These are phyloP conservation scores for Nemapogon koenigi DNA, from an alignment of 2,888 invertebrate genomes.

Conservation along the genomic window DNA sequence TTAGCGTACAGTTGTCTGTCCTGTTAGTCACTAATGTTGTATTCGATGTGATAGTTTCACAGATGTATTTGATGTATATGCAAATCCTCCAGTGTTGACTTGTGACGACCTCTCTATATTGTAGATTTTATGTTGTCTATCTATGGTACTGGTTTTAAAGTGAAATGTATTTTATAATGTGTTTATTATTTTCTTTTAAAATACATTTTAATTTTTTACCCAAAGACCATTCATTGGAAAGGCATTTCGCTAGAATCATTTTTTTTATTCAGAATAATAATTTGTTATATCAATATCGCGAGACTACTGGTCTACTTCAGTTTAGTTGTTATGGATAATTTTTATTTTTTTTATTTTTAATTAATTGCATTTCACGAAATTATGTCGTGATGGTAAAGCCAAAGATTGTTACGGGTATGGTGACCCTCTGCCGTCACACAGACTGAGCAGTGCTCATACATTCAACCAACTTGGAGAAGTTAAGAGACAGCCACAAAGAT, in stretches of 20 bases:
- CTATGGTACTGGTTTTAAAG: no score
- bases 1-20: constrained; percentile 40
- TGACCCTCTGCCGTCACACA: constrained; percentile 65
- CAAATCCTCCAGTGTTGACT: constrained; percentile 36
- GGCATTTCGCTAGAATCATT: not conserved
- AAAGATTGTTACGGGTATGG: constrained; percentile 66
- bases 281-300: not conserved
- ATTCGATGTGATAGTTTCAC: constrained; percentile 52
- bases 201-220: no score
- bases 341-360: constrained; percentile 14
- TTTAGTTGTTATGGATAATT: constrained; percentile 6
- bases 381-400: constrained; percentile 64
- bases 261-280: not conserved
- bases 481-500: not conserved
- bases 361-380: constrained; percentile 15
- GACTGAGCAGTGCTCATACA: constrained; percentile 34
- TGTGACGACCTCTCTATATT: constrained; percentile 48
- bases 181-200: no score
- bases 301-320: not conserved
- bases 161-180: no score
- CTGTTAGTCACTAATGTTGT: constrained; percentile 30
- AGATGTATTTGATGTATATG: constrained; percentile 46
- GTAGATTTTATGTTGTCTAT: no score
- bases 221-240: no score
- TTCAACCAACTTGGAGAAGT: constrained; percentile 15